Evolutionary conservation across 2,797 vertebrate genomes (phyloP).

Genomic region (Enteromius viviparus): DNA sequence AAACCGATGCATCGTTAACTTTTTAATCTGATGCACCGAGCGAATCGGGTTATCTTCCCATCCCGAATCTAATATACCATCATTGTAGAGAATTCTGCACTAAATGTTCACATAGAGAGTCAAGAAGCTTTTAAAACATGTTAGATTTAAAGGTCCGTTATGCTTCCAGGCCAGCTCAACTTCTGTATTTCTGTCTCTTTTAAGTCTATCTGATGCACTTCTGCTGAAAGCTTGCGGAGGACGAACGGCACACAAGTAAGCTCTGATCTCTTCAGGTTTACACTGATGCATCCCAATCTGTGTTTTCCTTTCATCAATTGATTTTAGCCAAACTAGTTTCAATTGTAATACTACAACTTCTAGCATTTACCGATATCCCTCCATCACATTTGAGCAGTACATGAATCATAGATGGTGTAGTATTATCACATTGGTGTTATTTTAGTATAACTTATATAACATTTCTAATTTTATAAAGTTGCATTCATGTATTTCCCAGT

Average conservation of each 20-base stretch:
- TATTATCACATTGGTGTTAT: background rate
- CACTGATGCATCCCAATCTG: background rate
- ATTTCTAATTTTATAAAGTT: background rate
- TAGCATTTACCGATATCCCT: background rate
- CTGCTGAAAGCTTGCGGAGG: conserved; percentile 88
- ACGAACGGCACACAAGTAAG: conserved; percentile 95
- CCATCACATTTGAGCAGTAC: background rate
- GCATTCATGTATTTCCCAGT: background rate
- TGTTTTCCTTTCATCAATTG: background rate
- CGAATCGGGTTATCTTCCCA: too few species aligned
- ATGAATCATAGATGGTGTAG: background rate
- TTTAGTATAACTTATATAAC: background rate
- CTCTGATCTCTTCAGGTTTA: background rate
- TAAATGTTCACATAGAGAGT: background rate
- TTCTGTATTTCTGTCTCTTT: background rate
- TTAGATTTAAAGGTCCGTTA: background rate
- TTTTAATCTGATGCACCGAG: too few species aligned
- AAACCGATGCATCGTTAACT: too few species aligned
- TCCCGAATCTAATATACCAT: background rate
- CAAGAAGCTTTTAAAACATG: background rate
- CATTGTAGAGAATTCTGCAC: background rate
- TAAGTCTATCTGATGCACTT: conserved; percentile 85
- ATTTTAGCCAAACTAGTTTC: background rate
- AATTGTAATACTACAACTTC: too few species aligned
- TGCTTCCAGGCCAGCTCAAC: background rate